Conservation (phyloP, 2,113 vertebrate genomes). For the Vimba vimba region DNA sequence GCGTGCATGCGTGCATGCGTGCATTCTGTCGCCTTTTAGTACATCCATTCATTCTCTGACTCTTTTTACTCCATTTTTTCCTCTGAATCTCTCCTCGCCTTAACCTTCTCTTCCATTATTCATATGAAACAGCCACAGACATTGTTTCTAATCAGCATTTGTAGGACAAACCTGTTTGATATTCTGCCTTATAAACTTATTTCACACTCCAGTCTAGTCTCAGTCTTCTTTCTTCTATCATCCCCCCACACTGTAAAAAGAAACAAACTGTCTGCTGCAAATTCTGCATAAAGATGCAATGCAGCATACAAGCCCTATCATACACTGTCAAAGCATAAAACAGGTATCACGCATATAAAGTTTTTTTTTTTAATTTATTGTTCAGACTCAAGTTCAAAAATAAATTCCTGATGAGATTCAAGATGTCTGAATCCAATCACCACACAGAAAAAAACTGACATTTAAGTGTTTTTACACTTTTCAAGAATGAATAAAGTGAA, state of each 20-base stretch:
- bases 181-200: conserved; percentile 30
- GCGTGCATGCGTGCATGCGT: neutral
- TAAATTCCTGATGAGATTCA: neutral
- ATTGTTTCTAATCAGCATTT: conserved; percentile 35
- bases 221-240: neutral
- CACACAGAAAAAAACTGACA: neutral
- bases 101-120: conserved; percentile 29
- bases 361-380: neutral
- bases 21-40: neutral
- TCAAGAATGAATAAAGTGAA: neutral
- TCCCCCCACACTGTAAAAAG: neutral
- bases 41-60: neutral
- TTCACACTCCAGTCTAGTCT: conserved; percentile 6
- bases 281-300: no score
- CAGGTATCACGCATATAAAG: neutral
- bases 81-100: neutral
- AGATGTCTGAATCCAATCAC: neutral
- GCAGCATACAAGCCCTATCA: neutral
- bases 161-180: conserved; percentile 31
- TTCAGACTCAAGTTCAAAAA: neutral
- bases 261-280: no score
- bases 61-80: neutral
- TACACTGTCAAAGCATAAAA: neutral
- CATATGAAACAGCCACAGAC: neutral
- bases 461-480: no score